Conservation (phyloP, 2,797 vertebrate species). For the Alosa sapidissima region DNA sequence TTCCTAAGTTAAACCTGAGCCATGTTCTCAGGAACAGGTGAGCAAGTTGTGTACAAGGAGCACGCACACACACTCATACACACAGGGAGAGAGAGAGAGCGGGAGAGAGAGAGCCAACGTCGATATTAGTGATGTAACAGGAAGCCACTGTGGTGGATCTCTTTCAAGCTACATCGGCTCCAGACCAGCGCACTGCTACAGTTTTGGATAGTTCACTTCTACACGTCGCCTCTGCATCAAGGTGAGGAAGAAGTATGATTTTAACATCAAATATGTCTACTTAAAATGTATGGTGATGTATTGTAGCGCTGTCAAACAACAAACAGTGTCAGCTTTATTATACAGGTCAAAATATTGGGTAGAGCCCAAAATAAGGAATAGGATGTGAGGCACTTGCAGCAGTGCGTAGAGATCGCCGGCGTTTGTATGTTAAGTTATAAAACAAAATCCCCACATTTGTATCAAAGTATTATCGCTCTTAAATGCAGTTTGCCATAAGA, state of each 20-base stretch:
- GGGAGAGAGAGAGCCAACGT: background rate
- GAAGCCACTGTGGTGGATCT: slow-evolving; percentile 71
- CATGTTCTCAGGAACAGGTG: background rate
- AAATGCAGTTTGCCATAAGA: background rate
- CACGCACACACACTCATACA: background rate
- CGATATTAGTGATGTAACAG: slow-evolving; percentile 77
- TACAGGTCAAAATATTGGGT: background rate
- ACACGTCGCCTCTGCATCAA: slow-evolving; percentile 23
- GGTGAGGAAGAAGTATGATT: background rate
- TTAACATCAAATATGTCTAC: background rate
- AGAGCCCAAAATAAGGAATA: background rate
- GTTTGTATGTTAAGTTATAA: background rate
- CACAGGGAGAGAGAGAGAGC: background rate
- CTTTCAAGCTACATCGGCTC: slow-evolving; percentile 51
- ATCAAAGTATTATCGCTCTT: background rate
- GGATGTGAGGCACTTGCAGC: background rate
- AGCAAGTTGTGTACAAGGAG: background rate
- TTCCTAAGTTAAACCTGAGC: background rate
- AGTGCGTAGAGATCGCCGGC: background rate
- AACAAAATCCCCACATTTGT: background rate
- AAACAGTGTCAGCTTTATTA: background rate
- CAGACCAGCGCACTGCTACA: slow-evolving; percentile 13
- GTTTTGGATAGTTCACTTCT: slow-evolving; percentile 45
- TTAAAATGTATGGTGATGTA: background rate
- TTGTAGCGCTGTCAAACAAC: background rate